Conservation (phyloP, 2,797 vertebrate genomes). For the Rhabdophis nuchalis region DNA sequence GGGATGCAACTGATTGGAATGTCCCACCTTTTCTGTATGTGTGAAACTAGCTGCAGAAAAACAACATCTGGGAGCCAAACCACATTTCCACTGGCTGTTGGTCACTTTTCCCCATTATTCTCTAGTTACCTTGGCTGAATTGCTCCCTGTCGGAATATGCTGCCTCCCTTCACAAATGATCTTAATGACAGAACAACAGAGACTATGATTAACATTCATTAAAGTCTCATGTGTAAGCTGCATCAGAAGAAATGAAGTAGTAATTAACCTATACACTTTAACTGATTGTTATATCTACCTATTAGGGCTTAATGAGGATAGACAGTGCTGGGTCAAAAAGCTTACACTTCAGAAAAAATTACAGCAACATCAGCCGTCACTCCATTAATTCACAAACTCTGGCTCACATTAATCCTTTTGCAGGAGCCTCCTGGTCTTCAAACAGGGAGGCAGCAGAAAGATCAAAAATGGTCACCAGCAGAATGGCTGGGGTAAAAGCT, state of each 20-base stretch:
- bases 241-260: constrained; percentile 32
- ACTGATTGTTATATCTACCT: constrained; percentile 32
- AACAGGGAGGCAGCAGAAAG: neutral
- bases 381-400: neutral
- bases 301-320: constrained; percentile 37
- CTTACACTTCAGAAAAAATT: constrained; percentile 10
- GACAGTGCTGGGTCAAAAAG: constrained; percentile 34
- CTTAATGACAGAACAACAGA: constrained; percentile 30
- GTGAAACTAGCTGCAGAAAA: neutral
- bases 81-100: neutral
- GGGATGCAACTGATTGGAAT: neutral
- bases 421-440: neutral
- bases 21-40: neutral
- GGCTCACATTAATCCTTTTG: constrained; percentile 9
- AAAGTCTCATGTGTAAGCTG: constrained; percentile 26
- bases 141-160: neutral
- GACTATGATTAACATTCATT: constrained; percentile 34
- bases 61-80: neutral
- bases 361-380: constrained; percentile 21
- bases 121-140: neutral
- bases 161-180: neutral
- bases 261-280: constrained; percentile 39
- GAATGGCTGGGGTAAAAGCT: neutral
- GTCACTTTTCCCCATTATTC: neutral
- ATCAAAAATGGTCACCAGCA: neutral